Conservation (phyloP, 2,113 vertebrate species). For the Phalacrocorax carbo region DNA sequence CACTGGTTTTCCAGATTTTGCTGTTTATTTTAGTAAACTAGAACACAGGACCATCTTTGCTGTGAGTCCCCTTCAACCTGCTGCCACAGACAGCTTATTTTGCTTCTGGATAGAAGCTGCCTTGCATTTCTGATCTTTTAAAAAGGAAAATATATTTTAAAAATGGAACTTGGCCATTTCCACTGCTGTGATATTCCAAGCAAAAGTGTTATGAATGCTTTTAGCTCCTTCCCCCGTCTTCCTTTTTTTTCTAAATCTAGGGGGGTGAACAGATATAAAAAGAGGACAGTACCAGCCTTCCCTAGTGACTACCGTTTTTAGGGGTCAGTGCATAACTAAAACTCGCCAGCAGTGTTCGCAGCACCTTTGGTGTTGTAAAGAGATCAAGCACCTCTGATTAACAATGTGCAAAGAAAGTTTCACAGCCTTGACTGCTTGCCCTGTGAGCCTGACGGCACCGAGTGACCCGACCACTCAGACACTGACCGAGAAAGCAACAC, state of each 20-base stretch:
- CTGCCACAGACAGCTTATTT: not conserved
- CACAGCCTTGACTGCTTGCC: not conserved
- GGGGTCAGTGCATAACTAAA: not conserved
- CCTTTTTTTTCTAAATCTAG: not conserved
- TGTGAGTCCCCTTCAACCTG: not conserved
- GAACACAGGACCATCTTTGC: not conserved
- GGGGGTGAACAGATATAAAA: not conserved
- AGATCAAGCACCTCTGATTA: not conserved
- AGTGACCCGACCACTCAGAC: not conserved
- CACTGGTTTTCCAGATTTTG: not conserved
- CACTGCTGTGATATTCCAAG: not conserved
- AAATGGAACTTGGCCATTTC: not conserved
- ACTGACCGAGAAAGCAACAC: not conserved
- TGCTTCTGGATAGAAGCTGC: not conserved
- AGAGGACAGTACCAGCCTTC: not conserved
- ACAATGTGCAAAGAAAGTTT: not conserved
- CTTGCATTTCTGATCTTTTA: not conserved
- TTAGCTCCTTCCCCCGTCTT: not conserved
- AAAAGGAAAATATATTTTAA: not conserved
- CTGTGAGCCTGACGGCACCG: rapidly evolving
- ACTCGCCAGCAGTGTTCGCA: not conserved
- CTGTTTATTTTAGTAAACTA: not conserved
- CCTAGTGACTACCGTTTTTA: not conserved
- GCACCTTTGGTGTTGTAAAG: not conserved
- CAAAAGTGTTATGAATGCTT: not conserved